A percentile compares a stretch with the other conserved stretches of the same genome.
phyloP scores from a whole-genome alignment of 2,888 invertebrate genomes.

The Dicyrtomina minuta region DNA sequence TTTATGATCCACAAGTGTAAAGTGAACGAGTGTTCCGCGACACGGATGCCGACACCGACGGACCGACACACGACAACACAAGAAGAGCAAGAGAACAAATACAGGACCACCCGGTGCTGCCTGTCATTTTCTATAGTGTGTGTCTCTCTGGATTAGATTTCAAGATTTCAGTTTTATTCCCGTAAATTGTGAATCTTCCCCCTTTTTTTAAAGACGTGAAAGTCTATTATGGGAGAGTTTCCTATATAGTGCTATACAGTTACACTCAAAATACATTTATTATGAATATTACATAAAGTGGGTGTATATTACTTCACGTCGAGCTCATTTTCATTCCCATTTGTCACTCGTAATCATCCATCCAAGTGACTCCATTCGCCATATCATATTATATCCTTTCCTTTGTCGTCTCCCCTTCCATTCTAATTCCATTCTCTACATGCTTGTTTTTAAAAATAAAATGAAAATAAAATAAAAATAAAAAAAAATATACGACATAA shows the following conservation, averaged over 20 bases:
- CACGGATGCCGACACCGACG: background rate
- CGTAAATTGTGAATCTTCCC: too few relatives aligned
- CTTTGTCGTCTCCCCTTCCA: background rate
- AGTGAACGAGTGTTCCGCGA: too few relatives aligned
- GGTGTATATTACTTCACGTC: background rate
- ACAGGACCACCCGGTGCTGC: too few relatives aligned
- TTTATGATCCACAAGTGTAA: background rate
- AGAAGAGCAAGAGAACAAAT: too few relatives aligned
- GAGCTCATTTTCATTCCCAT: background rate
- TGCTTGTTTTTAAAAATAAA: background rate
- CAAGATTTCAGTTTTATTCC: too few relatives aligned
- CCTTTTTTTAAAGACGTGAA: too few relatives aligned
- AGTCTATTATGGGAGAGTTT: background rate
- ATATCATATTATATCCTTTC: background rate
- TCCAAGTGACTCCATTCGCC: background rate
- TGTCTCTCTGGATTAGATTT: too few relatives aligned
- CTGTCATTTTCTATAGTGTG: too few relatives aligned
- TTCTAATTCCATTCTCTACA: background rate
- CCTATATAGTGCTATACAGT: background rate
- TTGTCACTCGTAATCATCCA: conserved; percentile 6
- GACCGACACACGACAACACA: background rate
- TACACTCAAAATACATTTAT: background rate
- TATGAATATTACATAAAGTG: background rate
- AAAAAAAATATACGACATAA: conserved; percentile 9
- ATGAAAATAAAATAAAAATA: background rate